Evolutionary conservation across 2,113 vertebrate species (phyloP), one percentile per base, ranked within the genome.

Genomic region (Craseonycteris thonglongyai): DNA sequence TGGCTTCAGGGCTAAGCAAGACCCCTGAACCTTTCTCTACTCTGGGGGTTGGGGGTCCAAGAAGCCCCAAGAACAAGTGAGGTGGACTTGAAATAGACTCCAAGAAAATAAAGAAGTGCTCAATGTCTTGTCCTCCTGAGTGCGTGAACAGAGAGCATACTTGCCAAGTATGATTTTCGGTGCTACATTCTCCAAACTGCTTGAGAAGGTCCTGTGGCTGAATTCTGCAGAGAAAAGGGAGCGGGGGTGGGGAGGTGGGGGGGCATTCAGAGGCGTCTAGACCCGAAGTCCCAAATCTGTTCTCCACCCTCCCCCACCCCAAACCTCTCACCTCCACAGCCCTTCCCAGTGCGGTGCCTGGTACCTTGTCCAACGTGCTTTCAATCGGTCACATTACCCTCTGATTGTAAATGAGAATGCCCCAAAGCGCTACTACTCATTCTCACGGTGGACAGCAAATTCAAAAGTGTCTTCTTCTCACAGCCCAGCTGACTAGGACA

Each of bases 391-490:
- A 28, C 18, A 26, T 66, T 11, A n/a, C 8, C 30, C 82, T 81
- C 72, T 8, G 68, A 8, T 9, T 3, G 8, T 22, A 10, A 19
- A 7, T 1, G 12, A 74, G 42, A 42, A 16, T 4, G 21, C 35
- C 1, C 0, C 14, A 30, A 33, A 1, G 24, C 7, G 7, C 14
- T 0, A 3, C 28, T 1, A 6, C 47, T 7, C 6, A 18, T 22
- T 42, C 26, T 40, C 26, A 16, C 18, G 19, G 65, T 9, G 0
- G 7, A 10, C 11, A 30, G 45, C 0, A 42, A 7, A 8, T 15
- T 15, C 90, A 69, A 22, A 42, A 22, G 30, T 5, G 5, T 26
- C 68, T 45, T 56, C 49, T 15, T 45, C 14, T 12, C 63, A 22
- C 0, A 6, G 18, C 19, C 16, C 28, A 5, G 22, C 7, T 11